These are phyloP conservation scores for Hirtodrosophila trivittata DNA, from an alignment of 2,888 invertebrate species.

Conservation along the genomic window DNA sequence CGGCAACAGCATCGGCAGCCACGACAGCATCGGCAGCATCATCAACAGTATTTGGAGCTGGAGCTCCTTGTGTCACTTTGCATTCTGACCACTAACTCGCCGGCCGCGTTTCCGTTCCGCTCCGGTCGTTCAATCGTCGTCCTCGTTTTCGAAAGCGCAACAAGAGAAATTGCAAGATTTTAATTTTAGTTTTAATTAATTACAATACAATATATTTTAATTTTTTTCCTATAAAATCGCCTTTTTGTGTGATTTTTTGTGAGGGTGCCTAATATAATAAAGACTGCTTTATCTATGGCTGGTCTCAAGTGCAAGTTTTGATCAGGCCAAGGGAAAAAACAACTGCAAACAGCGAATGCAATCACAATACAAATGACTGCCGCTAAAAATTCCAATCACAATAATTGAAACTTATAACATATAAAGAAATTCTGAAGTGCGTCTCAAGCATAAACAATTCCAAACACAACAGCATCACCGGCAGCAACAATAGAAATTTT, in stretches of 20 bases:
- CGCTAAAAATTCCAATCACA: no score
- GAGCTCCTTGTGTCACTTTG: conserved; percentile 79
- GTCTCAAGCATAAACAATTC: no score
- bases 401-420: no score
- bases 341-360: no score
- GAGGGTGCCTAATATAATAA: conserved; percentile 29
- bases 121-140: conserved; percentile 33
- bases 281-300: no score
- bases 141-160: conserved; percentile 41
- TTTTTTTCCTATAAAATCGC: conserved; percentile 20
- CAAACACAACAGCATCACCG: no score
- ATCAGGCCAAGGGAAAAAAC: no score
- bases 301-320: no score
- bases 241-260: conserved; percentile 51
- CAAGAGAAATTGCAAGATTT: conserved; percentile 17
- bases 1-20: conserved; percentile 32
- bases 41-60: conserved; percentile 48
- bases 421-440: no score
- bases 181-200: conserved; percentile 9
- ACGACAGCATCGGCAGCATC: conserved; percentile 33
- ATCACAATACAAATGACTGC: no score
- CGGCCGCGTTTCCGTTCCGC: conserved; percentile 82
- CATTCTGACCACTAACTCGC: conserved; percentile 83
- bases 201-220: conserved; percentile 4
- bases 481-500: no score